Conservation (phyloP, 2,113 vertebrate genomes). For the Steatornis caripensis region DNA sequence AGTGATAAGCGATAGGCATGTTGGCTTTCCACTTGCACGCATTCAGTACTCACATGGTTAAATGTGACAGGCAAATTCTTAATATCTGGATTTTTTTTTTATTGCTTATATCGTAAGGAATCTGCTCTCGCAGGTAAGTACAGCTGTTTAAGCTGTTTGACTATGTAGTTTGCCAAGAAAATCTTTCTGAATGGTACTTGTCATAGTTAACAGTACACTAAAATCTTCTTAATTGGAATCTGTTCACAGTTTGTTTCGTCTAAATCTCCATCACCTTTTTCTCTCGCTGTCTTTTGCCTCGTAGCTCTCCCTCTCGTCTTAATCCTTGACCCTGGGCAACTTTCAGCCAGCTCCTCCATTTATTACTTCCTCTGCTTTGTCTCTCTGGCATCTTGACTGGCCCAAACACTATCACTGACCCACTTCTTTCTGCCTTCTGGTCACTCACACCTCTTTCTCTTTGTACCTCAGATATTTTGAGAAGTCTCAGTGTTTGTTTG, state of each 20-base stretch:
- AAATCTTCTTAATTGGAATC: slow-evolving; percentile 6
- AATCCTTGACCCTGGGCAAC: background rate
- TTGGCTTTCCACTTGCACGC: background rate
- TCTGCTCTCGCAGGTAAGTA: background rate
- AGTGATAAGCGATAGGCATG: background rate
- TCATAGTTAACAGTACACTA: background rate
- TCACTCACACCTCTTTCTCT: background rate
- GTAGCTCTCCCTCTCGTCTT: background rate
- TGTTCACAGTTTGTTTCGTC: background rate
- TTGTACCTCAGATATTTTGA: background rate
- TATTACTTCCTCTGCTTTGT: background rate
- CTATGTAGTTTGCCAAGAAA: background rate
- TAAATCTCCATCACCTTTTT: background rate
- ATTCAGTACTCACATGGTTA: background rate
- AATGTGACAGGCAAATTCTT: background rate
- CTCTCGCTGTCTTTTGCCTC: background rate
- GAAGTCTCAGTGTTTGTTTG: background rate
- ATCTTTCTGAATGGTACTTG: background rate
- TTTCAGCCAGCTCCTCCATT: background rate
- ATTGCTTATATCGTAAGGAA: background rate
- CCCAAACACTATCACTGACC: background rate
- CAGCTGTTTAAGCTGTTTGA: background rate
- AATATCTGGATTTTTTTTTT: background rate
- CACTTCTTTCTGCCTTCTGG: background rate
- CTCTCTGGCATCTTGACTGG: background rate